Conservation (phyloP, 2,797 vertebrate genomes). For the Leptoclinus maculatus region DNA sequence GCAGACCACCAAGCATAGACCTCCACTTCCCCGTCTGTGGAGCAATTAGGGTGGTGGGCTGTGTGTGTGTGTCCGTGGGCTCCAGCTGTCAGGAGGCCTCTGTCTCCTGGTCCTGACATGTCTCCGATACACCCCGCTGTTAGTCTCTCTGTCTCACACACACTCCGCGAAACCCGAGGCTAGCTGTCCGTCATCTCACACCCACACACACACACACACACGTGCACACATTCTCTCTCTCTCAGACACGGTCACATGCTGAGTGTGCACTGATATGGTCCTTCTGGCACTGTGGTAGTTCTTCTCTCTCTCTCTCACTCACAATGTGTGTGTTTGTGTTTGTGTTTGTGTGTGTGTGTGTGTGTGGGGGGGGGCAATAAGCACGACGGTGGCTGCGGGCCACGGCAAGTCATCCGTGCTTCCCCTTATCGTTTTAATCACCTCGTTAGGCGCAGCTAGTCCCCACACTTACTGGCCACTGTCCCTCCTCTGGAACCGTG, state of each 20-base stretch:
- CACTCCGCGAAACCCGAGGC: slow-evolving; percentile 63
- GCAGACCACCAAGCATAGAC: slow-evolving; percentile 60
- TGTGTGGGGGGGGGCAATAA: slow-evolving; percentile 47
- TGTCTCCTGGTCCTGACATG: slow-evolving; percentile 80
- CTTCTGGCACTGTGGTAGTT: slow-evolving; percentile 66
- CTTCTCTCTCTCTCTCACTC: slow-evolving; percentile 45
- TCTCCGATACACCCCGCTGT: slow-evolving; percentile 76
- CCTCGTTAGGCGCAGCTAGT: slow-evolving; percentile 85
- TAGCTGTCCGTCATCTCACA: slow-evolving; percentile 75
- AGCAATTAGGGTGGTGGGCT: slow-evolving; percentile 78
- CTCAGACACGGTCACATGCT: slow-evolving; percentile 29
- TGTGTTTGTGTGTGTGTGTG: slow-evolving; percentile 44
- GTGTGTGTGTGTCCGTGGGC: slow-evolving; percentile 65
- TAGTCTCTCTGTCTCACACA: slow-evolving; percentile 77
- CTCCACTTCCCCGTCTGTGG: slow-evolving; percentile 64
- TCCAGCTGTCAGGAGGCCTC: slow-evolving; percentile 83
- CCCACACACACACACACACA: slow-evolving; percentile 47
- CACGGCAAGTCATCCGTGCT: slow-evolving; percentile 88
- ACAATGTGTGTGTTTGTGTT: slow-evolving; percentile 18
- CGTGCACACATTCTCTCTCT: neutral
- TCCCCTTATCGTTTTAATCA: slow-evolving; percentile 85
- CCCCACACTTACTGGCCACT: slow-evolving; percentile 77
- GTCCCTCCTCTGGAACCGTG: slow-evolving; percentile 79
- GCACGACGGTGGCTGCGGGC: slow-evolving; percentile 80
- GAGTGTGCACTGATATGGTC: slow-evolving; percentile 62